Evolutionary conservation across 2,888 invertebrate genomes (phyloP).

Genomic region (Pristionchus arcanus): DNA sequence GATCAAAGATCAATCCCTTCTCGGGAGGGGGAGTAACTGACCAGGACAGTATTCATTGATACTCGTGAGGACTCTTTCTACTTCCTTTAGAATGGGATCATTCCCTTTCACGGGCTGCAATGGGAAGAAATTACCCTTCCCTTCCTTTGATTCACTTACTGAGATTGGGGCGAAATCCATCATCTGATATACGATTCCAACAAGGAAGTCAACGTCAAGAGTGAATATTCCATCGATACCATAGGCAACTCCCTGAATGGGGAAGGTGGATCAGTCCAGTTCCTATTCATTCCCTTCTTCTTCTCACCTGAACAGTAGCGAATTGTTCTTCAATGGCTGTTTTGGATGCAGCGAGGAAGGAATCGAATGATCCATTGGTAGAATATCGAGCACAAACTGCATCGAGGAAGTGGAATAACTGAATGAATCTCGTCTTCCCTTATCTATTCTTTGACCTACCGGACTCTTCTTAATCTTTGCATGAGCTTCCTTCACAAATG

Average conservation of each 20-base stretch:
- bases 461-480: constrained; percentile 62
- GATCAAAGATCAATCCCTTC: neutral
- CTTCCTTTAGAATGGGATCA: constrained; percentile 82
- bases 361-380: constrained; percentile 70
- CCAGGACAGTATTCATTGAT: constrained; percentile 90
- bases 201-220: constrained; percentile 90
- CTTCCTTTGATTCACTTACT: constrained; percentile 74
- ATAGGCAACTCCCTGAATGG: constrained; percentile 84
- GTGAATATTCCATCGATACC: constrained; percentile 87
- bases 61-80: constrained; percentile 85
- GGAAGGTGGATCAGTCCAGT: too few species aligned
- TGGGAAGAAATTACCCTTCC: neutral
- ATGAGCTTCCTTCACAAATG: constrained; percentile 89
- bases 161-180: constrained; percentile 85
- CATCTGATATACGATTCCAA: constrained; percentile 87
- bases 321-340: constrained; percentile 64
- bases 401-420: constrained; percentile 71
- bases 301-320: constrained; percentile 58
- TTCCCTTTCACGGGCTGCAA: constrained; percentile 84
- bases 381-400: constrained; percentile 78
- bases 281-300: neutral
- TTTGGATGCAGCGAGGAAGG: constrained; percentile 59
- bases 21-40: neutral
- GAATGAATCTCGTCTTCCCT: neutral
- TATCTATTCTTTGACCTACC: constrained; percentile 41